Evolutionary conservation across 1,140 invertebrate genomes (phyloP).

Genomic region (Aphis craccivora): DNA sequence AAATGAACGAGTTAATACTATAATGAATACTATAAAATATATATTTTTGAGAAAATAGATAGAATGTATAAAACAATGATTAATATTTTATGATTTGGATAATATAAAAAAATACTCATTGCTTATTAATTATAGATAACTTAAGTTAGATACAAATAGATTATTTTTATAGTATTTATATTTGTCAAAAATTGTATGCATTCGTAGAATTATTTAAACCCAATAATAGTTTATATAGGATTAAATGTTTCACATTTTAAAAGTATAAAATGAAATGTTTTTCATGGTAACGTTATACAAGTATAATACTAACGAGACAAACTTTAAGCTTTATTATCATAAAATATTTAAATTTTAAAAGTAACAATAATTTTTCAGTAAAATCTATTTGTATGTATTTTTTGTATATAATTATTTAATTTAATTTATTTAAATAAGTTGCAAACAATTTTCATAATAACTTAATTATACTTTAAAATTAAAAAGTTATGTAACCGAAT

Average conservation of each 20-base stretch:
- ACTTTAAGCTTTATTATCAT: background rate
- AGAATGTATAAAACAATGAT: background rate
- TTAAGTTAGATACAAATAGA: background rate
- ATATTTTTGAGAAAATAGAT: no score
- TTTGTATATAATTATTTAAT: background rate
- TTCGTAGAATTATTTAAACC: background rate
- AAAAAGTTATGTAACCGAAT: background rate
- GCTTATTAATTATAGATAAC: background rate
- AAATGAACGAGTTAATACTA: no score
- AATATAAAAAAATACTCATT: background rate
- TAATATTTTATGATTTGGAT: background rate
- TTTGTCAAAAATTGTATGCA: background rate
- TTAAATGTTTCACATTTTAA: background rate
- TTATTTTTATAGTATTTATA: background rate
- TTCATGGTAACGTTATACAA: background rate
- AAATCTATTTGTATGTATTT: background rate
- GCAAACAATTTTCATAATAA: background rate
- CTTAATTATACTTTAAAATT: background rate
- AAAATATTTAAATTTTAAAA: background rate
- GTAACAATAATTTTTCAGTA: background rate
- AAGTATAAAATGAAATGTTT: background rate
- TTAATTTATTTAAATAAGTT: background rate
- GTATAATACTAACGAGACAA: background rate
- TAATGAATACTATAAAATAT: no score
- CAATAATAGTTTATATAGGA: background rate